A percentile compares a stretch with the other conserved stretches of the same genome.
phyloP scores from a whole-genome alignment of 2,797 vertebrate genomes.

The Poeciliopsis presidionis region DNA sequence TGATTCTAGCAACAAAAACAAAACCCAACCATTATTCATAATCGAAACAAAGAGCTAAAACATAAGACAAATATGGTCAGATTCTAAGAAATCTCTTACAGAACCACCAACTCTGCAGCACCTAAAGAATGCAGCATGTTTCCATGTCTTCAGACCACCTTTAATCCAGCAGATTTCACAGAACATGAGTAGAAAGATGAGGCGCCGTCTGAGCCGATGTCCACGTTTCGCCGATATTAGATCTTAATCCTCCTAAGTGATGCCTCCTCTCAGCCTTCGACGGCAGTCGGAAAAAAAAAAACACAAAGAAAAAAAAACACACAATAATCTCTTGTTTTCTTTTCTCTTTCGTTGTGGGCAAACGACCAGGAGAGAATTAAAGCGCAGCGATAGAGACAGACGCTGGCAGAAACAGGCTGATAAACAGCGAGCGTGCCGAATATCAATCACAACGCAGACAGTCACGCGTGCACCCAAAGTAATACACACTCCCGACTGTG shows the following conservation, averaged over 20 bases:
- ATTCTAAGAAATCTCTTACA: not conserved
- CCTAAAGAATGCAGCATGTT: constrained; percentile 14
- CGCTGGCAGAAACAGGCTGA: constrained; percentile 49
- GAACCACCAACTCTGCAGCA: not conserved
- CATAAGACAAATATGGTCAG: not conserved
- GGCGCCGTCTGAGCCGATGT: constrained; percentile 11
- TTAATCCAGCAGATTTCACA: constrained; percentile 47
- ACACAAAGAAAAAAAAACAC: not conserved
- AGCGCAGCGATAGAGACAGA: constrained; percentile 38
- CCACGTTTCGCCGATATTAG: constrained; percentile 32
- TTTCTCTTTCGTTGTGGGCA: constrained; percentile 33
- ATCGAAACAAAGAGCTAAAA: not conserved
- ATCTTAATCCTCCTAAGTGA: constrained; percentile 46
- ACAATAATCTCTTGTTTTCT: constrained; percentile 56
- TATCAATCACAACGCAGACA: constrained; percentile 52
- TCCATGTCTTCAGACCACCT: constrained; percentile 14
- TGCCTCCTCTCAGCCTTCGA: constrained; percentile 23
- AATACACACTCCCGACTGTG: constrained; percentile 45
- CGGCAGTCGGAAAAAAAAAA: constrained; percentile 27
- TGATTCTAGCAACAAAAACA: not conserved
- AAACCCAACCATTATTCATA: not conserved
- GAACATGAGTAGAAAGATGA: constrained; percentile 12
- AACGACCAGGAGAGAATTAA: constrained; percentile 52
- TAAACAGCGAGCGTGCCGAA: constrained; percentile 59
- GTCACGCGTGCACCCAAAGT: constrained; percentile 9